Percentiles rank a stretch among this genome's conserved stretches.
Evolutionary conservation across 2,797 vertebrate genomes (phyloP).

Genomic region (Siniperca scherzeri): DNA sequence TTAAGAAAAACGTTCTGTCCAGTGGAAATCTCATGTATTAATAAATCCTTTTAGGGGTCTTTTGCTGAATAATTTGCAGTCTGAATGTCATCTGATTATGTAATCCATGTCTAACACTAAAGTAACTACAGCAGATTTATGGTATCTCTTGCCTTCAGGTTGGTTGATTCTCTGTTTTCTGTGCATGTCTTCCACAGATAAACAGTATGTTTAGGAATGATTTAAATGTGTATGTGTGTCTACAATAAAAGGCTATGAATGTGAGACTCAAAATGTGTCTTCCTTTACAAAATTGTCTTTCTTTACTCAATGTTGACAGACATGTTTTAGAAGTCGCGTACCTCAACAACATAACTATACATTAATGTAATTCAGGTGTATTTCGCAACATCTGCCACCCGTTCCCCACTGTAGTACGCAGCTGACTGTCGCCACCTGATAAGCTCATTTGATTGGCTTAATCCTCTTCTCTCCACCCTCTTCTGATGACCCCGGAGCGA

Average conservation of each 20-base stretch:
- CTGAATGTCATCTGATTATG: conserved; percentile 36
- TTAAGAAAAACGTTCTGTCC: conserved; percentile 12
- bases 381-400: conserved; percentile 41
- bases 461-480: conserved; percentile 74
- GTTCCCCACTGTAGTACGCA: rapidly evolving
- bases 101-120: conserved; percentile 43
- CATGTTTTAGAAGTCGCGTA: too few relatives aligned
- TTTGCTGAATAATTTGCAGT: conserved; percentile 27
- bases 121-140: not conserved
- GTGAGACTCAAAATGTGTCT: not conserved
- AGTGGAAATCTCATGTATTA: conserved; percentile 38
- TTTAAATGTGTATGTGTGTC: conserved; percentile 22
- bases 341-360: not conserved
- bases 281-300: not conserved
- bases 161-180: conserved; percentile 21
- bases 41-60: conserved; percentile 6
- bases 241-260: conserved; percentile 58
- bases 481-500: conserved; percentile 72
- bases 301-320: not conserved
- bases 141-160: conserved; percentile 11
- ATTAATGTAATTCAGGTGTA: not conserved
- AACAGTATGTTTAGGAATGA: not conserved
- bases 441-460: conserved; percentile 72
- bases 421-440: conserved; percentile 60
- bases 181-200: conserved; percentile 18